Evolutionary conservation across 37 sponge, comb jelly and placozoan genomes (phyloP).

Genomic region (Cliona cf. orientalis): DNA sequence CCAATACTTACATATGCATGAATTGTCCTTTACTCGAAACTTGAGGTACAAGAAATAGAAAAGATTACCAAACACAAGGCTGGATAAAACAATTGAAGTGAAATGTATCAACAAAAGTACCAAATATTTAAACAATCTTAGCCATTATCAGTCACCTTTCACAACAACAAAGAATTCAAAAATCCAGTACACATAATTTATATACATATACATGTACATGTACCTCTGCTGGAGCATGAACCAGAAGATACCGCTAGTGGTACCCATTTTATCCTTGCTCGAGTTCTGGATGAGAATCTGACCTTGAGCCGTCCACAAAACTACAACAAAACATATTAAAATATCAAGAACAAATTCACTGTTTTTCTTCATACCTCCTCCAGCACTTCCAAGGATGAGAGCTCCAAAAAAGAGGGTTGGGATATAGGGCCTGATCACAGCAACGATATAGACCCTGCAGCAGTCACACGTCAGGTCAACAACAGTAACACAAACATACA

Average conservation of each 20-base stretch:
- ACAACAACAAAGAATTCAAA: too few relatives aligned
- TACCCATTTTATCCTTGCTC: slow-evolving; percentile 65
- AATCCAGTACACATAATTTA: too few relatives aligned
- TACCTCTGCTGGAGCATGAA: slow-evolving; percentile 86
- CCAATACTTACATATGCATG: slow-evolving; percentile 11
- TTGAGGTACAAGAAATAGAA: slow-evolving; percentile 51
- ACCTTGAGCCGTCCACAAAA: slow-evolving; percentile 96
- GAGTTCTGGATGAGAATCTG: slow-evolving; percentile 85
- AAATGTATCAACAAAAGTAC: too few relatives aligned
- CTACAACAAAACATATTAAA: slow-evolving; percentile 24
- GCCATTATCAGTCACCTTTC: too few relatives aligned
- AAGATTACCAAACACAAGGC: slow-evolving; percentile 33
- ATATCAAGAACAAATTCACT: not conserved
- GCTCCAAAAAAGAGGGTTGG: slow-evolving; percentile 72
- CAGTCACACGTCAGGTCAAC: not conserved
- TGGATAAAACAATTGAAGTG: not conserved
- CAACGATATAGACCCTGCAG: slow-evolving; percentile 74
- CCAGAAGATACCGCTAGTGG: slow-evolving; percentile 94
- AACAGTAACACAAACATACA: too few relatives aligned
- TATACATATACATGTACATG: too few relatives aligned
- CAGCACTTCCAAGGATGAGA: slow-evolving; percentile 78
- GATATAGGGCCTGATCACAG: slow-evolving; percentile 79
- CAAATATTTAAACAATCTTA: too few relatives aligned
- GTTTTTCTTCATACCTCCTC: slow-evolving; percentile 65
- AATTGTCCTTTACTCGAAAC: not conserved